Evolutionary conservation across 2,797 vertebrate species (phyloP), one percentile per base, ranked within the genome.

Genomic region (Pogonophryne albipinna): DNA sequence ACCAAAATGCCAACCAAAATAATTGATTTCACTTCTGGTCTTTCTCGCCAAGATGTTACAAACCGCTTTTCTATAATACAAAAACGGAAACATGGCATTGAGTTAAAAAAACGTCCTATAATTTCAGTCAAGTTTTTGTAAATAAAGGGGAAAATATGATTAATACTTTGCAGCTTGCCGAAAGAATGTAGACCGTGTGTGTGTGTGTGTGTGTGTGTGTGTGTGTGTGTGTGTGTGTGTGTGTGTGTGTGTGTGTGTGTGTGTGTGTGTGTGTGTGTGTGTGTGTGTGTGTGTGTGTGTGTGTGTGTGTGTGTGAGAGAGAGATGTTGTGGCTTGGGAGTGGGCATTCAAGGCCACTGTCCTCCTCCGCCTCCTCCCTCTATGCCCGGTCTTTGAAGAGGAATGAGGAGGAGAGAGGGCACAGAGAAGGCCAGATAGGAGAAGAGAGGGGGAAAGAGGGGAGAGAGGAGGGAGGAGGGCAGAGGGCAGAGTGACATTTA

Each of bases 401-500:
- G 85, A 88, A 66, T 79, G 77, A 85, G 74, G 83, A 91, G 77
- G 85, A 84, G 82, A 82, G 85, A 83, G 76, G 58, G 82, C 80
- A 78, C 80, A 75, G 76, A 74, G 85, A 85, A 84, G 85, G 86
- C 75, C 76, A 79, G 89, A 90, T 88, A 87, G 68, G 74, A 85
- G 72, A 55, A 63, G 57, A 60, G 78, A 74, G 82, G 72, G 76
- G 53, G 69, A 86, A 49, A 42, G 61, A 49, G 62, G 65, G 51
- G 60, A 49, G 71, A 66, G 20, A 47, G 66, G 27, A 42, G 51
- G 66, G 56, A 56, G 71, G 42, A 55, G 74, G 75, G 78, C 66
- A 82, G 79, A 87, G 91, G 89, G 87, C 91, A 92, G 78, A 66
- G 88, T 93, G 92, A 93, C 91, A 93, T 93, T 87, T 76, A 63